A percentile compares a stretch with the other conserved stretches of the same genome.
Conservation (phyloP, 2,113 vertebrate genomes). For the Lepidothrix coronata region DNA sequence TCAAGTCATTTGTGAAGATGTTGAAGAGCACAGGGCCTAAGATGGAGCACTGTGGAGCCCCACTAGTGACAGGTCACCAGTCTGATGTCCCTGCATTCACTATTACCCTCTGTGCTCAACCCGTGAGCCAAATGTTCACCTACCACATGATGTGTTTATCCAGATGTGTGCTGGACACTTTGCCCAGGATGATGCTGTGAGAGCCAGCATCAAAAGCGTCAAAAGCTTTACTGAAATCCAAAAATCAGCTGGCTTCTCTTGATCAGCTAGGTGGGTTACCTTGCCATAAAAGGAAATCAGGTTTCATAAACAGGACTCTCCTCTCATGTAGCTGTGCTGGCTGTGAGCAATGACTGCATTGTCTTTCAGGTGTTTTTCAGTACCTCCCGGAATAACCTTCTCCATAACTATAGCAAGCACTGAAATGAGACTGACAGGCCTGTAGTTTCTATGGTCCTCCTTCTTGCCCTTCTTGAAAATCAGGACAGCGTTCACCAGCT, state of each 20-base stretch:
- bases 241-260: neutral
- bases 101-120: neutral
- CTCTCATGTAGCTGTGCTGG: neutral
- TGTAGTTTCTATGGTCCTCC: neutral
- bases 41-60: neutral
- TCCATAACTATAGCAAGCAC: neutral
- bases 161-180: neutral
- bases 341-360: neutral
- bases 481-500: neutral
- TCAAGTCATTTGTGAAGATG: neutral
- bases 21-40: neutral
- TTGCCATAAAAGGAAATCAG: neutral
- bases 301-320: neutral
- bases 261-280: neutral
- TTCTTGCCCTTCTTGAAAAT: neutral
- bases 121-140: neutral
- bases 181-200: neutral
- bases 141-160: neutral
- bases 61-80: neutral
- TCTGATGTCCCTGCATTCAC: neutral
- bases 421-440: neutral
- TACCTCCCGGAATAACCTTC: neutral
- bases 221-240: neutral
- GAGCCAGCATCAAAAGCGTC: neutral
- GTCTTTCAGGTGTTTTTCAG: neutral